Evolutionary conservation across 2,113 vertebrate species (phyloP), one percentile per base, ranked within the genome.

Genomic region (Lasiurus borealis): DNA sequence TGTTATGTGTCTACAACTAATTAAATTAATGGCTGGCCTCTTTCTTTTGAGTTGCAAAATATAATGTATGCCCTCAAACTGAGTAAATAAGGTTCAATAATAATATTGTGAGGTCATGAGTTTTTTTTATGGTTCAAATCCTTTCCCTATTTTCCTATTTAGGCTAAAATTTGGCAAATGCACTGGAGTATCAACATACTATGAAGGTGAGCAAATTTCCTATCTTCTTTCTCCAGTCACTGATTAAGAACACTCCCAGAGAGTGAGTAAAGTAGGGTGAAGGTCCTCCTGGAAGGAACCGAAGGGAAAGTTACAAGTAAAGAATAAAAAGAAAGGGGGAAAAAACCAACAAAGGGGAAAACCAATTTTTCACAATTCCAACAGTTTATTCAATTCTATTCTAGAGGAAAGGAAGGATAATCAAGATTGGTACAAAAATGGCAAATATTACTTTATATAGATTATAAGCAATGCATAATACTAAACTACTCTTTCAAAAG

Each of bases 151-250:
- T 90, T 88, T 54, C 27, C 57, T 88, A 31, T 48, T 94, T 84
- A 64, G 18, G n/a, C 31, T 88, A 91, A 84, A 94, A 93, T 19
- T 44, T 80, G 25, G 71, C 85, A 77, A 86, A 82, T 40, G 68
- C n/a, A 92, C 75, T 86, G 16, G 48, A 80, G 18, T 77, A 84
- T 46, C 50, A 93, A 90, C 48, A 94, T 72, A 69, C 83, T 88
- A 80, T 59, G 31, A 87, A 75, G 48, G 48, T 90, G 57, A 84
- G 52, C 62, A 96, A 78, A 85, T 64, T 90, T 87, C 59, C 86
- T 89, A 66, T 93, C 73, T 78, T 88, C 21, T 57, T 57, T 92
- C 31, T 82, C 34, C 19, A 72, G 59, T 64, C 59, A 77, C 19
- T 66, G 44, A 89, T 82, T 73, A 89, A 85, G 85, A 95, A 80